Percentiles rank a stretch among this genome's conserved stretches.
Evolutionary conservation across 2,113 vertebrate genomes (phyloP).

Genomic region (Cyprinus carpio): DNA sequence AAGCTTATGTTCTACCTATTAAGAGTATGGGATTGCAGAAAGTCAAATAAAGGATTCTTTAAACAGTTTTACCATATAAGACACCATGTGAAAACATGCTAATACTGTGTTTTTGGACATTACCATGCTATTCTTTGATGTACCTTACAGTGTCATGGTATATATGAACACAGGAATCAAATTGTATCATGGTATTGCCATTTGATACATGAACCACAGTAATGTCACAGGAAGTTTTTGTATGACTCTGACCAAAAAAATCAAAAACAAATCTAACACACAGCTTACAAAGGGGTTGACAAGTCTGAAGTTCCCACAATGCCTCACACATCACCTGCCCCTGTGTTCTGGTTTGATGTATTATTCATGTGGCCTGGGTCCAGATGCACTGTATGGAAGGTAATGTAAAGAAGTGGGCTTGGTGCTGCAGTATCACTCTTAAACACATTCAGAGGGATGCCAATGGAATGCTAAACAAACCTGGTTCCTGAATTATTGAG

Average conservation of each 20-base stretch:
- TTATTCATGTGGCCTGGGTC: slow-evolving; percentile 32
- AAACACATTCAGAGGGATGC: slow-evolving; percentile 42
- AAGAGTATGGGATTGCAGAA: neutral
- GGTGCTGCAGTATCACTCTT: slow-evolving; percentile 21
- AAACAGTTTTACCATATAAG: neutral
- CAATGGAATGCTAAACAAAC: slow-evolving; percentile 60
- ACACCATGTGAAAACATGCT: neutral
- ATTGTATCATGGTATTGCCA: neutral
- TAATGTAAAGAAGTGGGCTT: slow-evolving; percentile 3
- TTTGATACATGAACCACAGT: neutral
- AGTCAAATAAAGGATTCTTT: neutral
- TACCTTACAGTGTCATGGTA: neutral
- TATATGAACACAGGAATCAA: neutral
- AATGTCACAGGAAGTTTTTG: neutral
- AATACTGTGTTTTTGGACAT: neutral
- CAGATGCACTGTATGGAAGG: slow-evolving; percentile 24
- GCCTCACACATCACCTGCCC: slow-evolving; percentile 44
- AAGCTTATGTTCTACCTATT: neutral
- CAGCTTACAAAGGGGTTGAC: neutral
- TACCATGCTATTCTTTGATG: neutral
- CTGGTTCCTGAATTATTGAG: slow-evolving; percentile 60
- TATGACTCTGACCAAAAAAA: neutral
- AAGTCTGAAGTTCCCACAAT: slow-evolving; percentile 35
- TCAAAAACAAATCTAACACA: neutral
- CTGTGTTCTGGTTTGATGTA: slow-evolving; percentile 40